phyloP scores from a whole-genome alignment of 2,113 vertebrate genomes.

The Corvus cornix region DNA sequence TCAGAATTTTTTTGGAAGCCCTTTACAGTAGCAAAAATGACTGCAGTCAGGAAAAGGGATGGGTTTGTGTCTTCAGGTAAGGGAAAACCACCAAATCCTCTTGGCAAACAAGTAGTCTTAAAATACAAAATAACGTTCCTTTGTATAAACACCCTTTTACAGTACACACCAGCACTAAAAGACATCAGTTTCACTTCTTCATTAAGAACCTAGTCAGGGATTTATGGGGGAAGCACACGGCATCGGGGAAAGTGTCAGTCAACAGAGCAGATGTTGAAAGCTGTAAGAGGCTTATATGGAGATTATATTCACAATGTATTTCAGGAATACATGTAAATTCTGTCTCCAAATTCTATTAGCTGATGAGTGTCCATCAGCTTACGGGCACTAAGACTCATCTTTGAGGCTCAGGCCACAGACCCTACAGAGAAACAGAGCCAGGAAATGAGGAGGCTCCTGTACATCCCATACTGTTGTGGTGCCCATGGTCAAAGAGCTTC shows the following conservation, averaged over 20 bases:
- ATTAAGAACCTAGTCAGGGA: neutral
- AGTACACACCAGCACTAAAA: neutral
- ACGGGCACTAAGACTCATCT: neutral
- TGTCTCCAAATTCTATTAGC: conserved; percentile 30
- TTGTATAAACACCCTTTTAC: neutral
- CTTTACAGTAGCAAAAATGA: neutral
- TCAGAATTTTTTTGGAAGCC: neutral
- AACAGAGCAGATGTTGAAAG: conserved; percentile 25
- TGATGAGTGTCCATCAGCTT: conserved; percentile 25
- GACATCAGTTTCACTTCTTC: neutral
- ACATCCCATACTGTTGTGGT: neutral
- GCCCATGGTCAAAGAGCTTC: neutral
- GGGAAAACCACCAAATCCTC: neutral
- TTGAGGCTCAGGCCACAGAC: neutral
- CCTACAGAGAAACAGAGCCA: neutral
- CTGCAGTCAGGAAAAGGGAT: neutral
- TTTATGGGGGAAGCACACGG: neutral
- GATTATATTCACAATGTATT: conserved; percentile 16
- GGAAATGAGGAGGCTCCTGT: neutral
- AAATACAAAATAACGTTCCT: neutral
- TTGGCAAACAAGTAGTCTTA: neutral
- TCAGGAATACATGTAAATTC: neutral
- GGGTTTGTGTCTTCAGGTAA: neutral
- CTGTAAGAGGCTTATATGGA: conserved; percentile 13
- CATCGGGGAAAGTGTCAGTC: neutral